A percentile compares a stretch with the other conserved stretches of the same genome.
Conservation (phyloP, 2,113 vertebrate genomes). For the Chunga burmeisteri region DNA sequence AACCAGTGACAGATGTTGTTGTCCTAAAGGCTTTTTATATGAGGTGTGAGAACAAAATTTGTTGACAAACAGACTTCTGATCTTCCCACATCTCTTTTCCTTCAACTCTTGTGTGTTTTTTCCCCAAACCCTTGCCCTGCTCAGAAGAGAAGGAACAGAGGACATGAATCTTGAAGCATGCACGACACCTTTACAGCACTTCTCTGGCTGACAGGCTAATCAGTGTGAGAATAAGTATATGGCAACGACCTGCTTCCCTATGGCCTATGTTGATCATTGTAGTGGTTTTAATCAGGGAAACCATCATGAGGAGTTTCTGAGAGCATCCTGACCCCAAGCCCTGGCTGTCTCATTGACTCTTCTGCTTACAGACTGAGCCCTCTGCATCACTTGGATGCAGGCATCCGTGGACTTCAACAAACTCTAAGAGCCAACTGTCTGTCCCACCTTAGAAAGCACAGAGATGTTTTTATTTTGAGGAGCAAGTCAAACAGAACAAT, state of each 20-base stretch:
- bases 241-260: neutral
- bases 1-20: neutral
- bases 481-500: neutral
- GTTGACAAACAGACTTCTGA: neutral
- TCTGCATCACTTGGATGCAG: neutral
- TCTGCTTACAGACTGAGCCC: neutral
- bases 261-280: neutral
- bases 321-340: neutral
- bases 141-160: neutral
- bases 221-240: neutral
- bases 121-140: neutral
- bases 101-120: neutral
- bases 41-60: neutral
- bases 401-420: neutral
- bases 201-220: neutral
- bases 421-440: neutral
- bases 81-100: neutral
- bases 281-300: neutral
- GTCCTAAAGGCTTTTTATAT: neutral
- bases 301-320: neutral
- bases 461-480: neutral
- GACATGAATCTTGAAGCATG: neutral
- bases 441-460: neutral
- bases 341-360: neutral
- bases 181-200: neutral